These are phyloP conservation scores for Malaclemys terrapin DNA, from an alignment of 2,113 vertebrate species.

Conservation along the genomic window DNA sequence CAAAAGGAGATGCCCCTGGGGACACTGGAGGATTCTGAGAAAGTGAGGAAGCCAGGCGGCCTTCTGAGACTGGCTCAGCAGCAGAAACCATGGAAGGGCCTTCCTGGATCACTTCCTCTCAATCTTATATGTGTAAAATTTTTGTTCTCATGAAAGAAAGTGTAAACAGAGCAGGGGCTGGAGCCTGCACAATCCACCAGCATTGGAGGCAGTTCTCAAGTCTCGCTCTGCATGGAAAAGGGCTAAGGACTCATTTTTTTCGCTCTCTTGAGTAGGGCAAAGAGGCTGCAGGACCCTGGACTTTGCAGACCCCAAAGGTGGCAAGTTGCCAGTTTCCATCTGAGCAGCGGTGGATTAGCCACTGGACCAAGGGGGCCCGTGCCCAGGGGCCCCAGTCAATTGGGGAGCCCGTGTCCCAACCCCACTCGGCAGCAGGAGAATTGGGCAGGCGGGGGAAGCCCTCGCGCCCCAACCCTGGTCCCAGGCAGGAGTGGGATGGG, in stretches of 20 bases:
- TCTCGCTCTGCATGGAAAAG: background rate
- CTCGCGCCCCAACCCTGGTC: too few species aligned
- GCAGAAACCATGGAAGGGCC: background rate
- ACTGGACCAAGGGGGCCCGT: too few species aligned
- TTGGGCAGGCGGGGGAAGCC: too few species aligned
- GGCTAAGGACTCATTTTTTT: background rate
- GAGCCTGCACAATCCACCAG: background rate
- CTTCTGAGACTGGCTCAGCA: background rate
- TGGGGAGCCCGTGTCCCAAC: too few species aligned
- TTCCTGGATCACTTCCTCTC: background rate
- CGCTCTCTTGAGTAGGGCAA: background rate
- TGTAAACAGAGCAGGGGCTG: background rate
- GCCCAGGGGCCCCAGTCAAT: too few species aligned
- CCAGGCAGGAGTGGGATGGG: too few species aligned
- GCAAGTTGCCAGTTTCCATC: background rate
- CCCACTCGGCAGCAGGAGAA: too few species aligned
- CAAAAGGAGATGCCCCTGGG: background rate
- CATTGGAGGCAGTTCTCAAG: background rate
- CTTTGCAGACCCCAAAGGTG: background rate
- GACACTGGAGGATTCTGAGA: background rate
- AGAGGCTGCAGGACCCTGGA: background rate
- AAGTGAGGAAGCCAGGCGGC: background rate
- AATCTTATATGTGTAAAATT: background rate
- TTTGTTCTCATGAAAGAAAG: background rate
- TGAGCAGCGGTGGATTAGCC: background rate